Percentiles rank a stretch among this genome's conserved stretches.
phyloP scores from a whole-genome alignment of 2,113 vertebrate species.

The Mugil cephalus region DNA sequence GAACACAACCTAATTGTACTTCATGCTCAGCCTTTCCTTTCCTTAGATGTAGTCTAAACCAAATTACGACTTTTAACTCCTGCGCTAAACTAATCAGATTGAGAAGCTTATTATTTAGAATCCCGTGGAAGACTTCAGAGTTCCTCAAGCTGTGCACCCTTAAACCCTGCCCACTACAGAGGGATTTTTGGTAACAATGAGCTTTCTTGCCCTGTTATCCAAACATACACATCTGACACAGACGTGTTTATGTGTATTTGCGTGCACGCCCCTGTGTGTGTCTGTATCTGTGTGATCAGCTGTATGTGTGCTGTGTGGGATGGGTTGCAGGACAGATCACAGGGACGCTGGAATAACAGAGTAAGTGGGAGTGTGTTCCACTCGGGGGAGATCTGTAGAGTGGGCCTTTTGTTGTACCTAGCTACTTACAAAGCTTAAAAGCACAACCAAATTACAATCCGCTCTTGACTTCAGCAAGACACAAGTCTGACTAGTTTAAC shows the following conservation, averaged over 20 bases:
- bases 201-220: constrained; percentile 66
- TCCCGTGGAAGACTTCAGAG: not conserved
- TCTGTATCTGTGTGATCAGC: constrained; percentile 47
- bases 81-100: not conserved
- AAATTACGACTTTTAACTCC: constrained; percentile 3
- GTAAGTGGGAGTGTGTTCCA: constrained; percentile 72
- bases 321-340: constrained; percentile 67
- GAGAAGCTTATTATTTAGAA: constrained; percentile 13
- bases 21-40: not conserved
- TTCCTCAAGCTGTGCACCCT: constrained; percentile 27
- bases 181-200: constrained; percentile 39
- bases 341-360: constrained; percentile 65
- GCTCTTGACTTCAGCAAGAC: constrained; percentile 20
- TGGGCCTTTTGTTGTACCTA: constrained; percentile 55
- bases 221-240: constrained; percentile 19
- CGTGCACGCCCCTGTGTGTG: constrained; percentile 10
- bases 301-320: constrained; percentile 60
- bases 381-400: constrained; percentile 54
- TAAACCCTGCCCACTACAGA: constrained; percentile 38
- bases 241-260: constrained; percentile 13
- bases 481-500: not conserved
- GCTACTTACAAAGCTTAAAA: constrained; percentile 44
- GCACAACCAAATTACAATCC: constrained; percentile 49
- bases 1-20: not conserved
- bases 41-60: constrained; percentile 1